A percentile compares a stretch with the other conserved stretches of the same genome.
Evolutionary conservation across 2,113 vertebrate species (phyloP).

Genomic region (Pontoporia blainvillei): DNA sequence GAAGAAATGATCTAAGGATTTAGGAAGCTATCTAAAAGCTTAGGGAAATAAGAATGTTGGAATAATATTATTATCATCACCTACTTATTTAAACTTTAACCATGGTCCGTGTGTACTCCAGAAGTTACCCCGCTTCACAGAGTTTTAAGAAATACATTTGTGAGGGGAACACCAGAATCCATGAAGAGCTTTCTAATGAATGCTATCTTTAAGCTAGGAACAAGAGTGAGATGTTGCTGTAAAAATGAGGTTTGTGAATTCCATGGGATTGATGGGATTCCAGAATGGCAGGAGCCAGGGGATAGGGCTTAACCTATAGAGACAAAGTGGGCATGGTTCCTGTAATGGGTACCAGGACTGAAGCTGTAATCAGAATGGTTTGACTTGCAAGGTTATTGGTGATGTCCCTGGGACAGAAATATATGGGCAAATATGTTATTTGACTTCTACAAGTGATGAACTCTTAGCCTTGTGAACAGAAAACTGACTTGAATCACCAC

Average conservation of each 20-base stretch:
- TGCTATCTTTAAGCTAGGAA: background rate
- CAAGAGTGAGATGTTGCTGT: background rate
- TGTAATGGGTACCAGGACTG: background rate
- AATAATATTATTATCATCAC: background rate
- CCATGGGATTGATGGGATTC: background rate
- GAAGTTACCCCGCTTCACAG: background rate
- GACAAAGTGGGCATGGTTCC: background rate
- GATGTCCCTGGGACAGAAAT: background rate
- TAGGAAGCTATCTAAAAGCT: background rate
- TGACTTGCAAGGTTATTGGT: background rate
- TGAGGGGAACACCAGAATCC: background rate
- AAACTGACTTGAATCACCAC: background rate
- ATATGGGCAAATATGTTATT: background rate
- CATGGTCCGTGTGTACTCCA: background rate
- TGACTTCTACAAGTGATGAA: background rate
- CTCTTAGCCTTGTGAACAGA: background rate
- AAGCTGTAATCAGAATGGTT: background rate
- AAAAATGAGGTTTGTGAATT: background rate
- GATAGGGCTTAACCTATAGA: background rate
- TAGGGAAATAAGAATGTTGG: background rate
- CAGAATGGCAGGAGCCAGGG: background rate
- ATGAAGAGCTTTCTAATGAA: background rate
- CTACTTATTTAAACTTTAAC: background rate
- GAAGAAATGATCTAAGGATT: background rate
- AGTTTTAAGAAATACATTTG: background rate